Base-by-base conservation (phyloP, 2,888 invertebrate species). In the Cantharis flavilabris region DNA sequence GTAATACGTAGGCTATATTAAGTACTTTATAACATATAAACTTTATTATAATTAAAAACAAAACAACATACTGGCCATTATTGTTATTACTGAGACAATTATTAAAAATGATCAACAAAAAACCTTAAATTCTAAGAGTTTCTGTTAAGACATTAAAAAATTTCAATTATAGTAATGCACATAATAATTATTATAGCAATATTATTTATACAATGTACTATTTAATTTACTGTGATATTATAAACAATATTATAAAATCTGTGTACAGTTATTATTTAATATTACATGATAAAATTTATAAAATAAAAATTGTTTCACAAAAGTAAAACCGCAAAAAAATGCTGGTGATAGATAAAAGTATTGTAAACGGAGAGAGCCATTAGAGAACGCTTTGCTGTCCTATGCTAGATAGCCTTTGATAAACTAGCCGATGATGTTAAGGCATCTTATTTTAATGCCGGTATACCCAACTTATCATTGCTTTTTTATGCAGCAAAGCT, bases 31-130 rank as follows among this genome's bases (percentile, higher is more conserved):
- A 49, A 49, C 49, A 49, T 49, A 49, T 49, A 49, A 49, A 49
- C 49, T 49, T 49, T 49, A 49, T 49, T 49, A 77, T 63, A 64
- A 67, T 78, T 80, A 80, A 79, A 80, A 79, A 75, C 79, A 80
- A 62, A 73, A 77, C 73, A 77, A 81, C 80, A 83, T 84, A 86
- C 85, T 86, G 86, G 85, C 85, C 85, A 81, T 83, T 82, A 49
- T 49, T 49, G 49, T 13, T 49, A 49, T 49, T 49, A 49, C 49
- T 49, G 49, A 49, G 49, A 49, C 49, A n/a, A 49, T 49, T n/a
- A 49, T 49, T 49, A 49, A 11, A 18, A 18, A 33, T 33, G 30
- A 30, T 73, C 33, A 33, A 64, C 28, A 64, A 65, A 67, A 73
- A 28, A 20, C 62, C 20, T 72, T 67, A 64, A 14, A 28, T 71